Evolutionary conservation across 2,113 vertebrate genomes (phyloP).

Genomic region (Mormoops blainvillei): DNA sequence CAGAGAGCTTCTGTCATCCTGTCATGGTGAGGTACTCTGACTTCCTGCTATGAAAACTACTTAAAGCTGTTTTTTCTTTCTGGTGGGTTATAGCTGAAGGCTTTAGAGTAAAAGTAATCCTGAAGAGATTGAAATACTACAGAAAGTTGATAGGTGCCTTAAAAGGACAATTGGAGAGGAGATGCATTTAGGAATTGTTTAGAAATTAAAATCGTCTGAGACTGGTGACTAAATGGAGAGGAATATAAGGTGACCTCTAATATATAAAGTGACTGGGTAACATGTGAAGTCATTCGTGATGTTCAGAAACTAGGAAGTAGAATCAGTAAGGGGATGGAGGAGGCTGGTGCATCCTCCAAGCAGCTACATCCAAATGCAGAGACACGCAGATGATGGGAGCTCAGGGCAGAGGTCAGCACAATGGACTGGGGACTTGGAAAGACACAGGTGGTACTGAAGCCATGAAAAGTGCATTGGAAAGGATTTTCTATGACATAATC

Average conservation of each 20-base stretch:
- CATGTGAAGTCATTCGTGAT: not conserved
- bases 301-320: not conserved
- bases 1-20: slow-evolving; percentile 36
- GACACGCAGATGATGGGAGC: not conserved
- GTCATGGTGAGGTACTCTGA: not conserved
- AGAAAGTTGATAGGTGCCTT: not conserved
- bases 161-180: not conserved
- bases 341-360: not conserved
- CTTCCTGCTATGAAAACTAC: not conserved
- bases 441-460: not conserved
- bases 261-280: not conserved
- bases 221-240: not conserved
- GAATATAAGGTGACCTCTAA: not conserved
- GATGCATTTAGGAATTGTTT: not conserved
- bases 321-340: not conserved
- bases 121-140: not conserved
- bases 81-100: not conserved
- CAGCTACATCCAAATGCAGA: not conserved
- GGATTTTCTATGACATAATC: too few relatives aligned
- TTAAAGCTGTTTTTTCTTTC: not conserved
- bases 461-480: not conserved
- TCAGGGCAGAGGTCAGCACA: not conserved
- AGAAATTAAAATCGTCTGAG: not conserved
- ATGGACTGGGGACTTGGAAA: not conserved
- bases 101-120: not conserved